A percentile compares a stretch with the other conserved stretches of the same genome.
Conservation (phyloP, 23 tunicate genomes). For the Ciona savignyi region DNA sequence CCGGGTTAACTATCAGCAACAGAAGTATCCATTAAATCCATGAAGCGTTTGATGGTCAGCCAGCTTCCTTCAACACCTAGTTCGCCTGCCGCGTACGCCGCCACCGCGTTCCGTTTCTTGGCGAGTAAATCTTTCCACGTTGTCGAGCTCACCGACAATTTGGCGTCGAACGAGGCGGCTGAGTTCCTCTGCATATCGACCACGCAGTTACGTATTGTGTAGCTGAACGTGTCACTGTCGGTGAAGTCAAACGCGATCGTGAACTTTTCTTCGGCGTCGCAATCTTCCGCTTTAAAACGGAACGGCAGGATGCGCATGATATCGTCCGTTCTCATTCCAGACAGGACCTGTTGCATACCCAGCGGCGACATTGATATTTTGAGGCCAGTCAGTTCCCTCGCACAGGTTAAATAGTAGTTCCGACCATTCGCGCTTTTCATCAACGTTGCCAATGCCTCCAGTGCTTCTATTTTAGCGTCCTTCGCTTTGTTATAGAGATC, state of each 20-base stretch:
- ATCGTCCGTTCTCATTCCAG: not conserved
- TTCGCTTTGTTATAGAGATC: conserved; percentile 27
- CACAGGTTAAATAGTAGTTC: conserved; percentile 65
- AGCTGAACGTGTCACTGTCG: conserved; percentile 12
- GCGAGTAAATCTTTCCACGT: conserved; percentile 15
- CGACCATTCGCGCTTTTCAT: conserved; percentile 44
- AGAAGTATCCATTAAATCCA: conserved; percentile 14
- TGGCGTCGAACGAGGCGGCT: conserved; percentile 12
- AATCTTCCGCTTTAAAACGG: conserved; percentile 38
- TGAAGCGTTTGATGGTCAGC: conserved; percentile 16
- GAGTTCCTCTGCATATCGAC: conserved; percentile 3
- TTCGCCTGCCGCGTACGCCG: conserved; percentile 23
- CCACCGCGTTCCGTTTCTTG: conserved; percentile 4
- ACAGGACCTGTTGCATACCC: not conserved
- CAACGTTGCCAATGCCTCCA: conserved; percentile 19
- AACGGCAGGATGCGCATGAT: conserved; percentile 14
- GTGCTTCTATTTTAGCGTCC: conserved; percentile 1
- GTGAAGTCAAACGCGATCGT: conserved; percentile 20
- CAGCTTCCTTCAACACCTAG: conserved; percentile 20
- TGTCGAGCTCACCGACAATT: conserved; percentile 6
- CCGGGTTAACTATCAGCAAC: not conserved
- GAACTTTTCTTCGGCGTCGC: conserved; percentile 8
- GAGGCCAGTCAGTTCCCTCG: conserved; percentile 29
- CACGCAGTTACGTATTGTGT: conserved; percentile 45
- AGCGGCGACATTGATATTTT: not conserved